A percentile compares a stretch with the other conserved stretches of the same genome.
Evolutionary conservation across 2,888 invertebrate genomes (phyloP).

Genomic region (Eupithecia inturbata): DNA sequence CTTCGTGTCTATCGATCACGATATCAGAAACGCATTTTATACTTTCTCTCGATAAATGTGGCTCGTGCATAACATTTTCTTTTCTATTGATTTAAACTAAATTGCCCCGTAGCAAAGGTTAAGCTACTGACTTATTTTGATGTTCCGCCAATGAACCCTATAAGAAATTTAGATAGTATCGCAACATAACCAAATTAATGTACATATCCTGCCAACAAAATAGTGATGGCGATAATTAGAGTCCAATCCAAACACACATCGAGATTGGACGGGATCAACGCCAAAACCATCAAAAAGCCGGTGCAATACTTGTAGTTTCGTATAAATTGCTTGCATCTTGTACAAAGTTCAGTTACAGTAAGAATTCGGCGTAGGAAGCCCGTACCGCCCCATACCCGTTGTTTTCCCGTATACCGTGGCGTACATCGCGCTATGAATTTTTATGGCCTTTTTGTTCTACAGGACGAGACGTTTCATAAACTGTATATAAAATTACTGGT

Average conservation of each 20-base stretch:
- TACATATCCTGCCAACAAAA: too few relatives aligned
- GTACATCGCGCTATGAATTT: constrained; percentile 61
- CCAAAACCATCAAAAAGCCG: too few relatives aligned
- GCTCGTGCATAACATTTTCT: constrained; percentile 21
- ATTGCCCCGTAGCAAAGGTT: background rate
- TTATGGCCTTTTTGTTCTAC: constrained; percentile 56
- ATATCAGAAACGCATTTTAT: constrained; percentile 14
- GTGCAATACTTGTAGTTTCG: too few relatives aligned
- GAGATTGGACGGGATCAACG: too few relatives aligned
- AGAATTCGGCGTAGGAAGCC: constrained; percentile 50
- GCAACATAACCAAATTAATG: background rate
- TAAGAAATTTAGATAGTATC: background rate
- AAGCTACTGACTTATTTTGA: background rate
- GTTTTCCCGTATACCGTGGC: constrained; percentile 56
- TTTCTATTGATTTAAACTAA: background rate
- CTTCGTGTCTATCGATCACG: too few relatives aligned
- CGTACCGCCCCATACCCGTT: constrained; percentile 59
- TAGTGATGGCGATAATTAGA: background rate
- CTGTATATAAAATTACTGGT: constrained; percentile 33
- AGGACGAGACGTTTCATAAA: constrained; percentile 47
- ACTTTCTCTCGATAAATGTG: constrained; percentile 30
- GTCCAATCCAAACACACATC: too few relatives aligned
- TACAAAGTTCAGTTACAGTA: background rate
- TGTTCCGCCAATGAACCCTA: background rate
- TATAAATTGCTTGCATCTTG: background rate